These are phyloP conservation scores for Colistium nudipinnis DNA, from an alignment of 2,113 vertebrate genomes.

Conservation along the genomic window DNA sequence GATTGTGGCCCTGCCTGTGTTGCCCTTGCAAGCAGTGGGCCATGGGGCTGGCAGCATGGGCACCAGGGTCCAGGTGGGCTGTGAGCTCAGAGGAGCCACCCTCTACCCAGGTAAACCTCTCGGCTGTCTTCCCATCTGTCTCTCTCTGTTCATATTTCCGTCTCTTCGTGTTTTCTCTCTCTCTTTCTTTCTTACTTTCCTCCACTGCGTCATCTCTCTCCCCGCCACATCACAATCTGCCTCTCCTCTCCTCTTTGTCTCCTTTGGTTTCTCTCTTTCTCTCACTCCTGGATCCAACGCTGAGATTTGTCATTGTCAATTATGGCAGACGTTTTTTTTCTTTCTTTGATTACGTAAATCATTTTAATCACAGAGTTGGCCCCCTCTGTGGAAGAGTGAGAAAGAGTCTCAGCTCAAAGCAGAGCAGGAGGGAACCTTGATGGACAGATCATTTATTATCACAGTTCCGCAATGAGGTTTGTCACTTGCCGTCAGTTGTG, in stretches of 20 bases:
- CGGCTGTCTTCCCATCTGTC: constrained; percentile 22
- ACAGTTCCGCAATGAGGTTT: constrained; percentile 11
- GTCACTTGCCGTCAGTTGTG: constrained; percentile 4
- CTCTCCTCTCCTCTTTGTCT: constrained; percentile 13
- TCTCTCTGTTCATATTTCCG: constrained; percentile 21
- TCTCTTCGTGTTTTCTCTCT: constrained; percentile 8
- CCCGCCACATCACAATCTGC: constrained; percentile 24
- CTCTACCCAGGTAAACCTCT: constrained; percentile 72
- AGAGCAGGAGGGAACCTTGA: background rate
- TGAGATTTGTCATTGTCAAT: constrained; percentile 46
- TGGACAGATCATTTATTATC: constrained; percentile 26
- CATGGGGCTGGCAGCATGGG: constrained; percentile 56
- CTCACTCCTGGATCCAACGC: constrained; percentile 17
- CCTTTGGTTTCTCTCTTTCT: constrained; percentile 1
- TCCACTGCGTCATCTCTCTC: constrained; percentile 13
- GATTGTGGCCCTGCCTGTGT: constrained; percentile 71
- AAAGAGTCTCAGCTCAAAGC: constrained; percentile 7
- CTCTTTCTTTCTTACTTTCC: background rate
- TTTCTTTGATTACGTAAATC: constrained; percentile 51
- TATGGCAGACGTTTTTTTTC: constrained; percentile 42
- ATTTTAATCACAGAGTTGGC: constrained; percentile 52
- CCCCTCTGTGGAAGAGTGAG: background rate
- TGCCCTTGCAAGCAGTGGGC: constrained; percentile 74
- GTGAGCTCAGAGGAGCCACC: constrained; percentile 70
- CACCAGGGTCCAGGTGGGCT: constrained; percentile 49